These are phyloP conservation scores for Salvelinus alpinus DNA, from an alignment of 2,113 vertebrate species.

Conservation along the genomic window DNA sequence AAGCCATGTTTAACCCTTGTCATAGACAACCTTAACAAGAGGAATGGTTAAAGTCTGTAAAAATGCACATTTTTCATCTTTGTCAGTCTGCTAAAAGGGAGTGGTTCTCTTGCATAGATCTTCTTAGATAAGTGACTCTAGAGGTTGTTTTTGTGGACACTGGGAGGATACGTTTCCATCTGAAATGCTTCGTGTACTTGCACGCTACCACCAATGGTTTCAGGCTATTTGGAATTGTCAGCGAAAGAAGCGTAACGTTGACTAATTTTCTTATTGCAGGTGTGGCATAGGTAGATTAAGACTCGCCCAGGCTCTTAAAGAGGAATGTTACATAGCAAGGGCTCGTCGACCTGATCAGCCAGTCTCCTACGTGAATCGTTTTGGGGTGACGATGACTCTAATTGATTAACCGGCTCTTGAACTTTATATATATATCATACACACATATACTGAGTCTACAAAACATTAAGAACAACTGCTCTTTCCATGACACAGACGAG, in stretches of 20 bases:
- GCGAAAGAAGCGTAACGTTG: background rate
- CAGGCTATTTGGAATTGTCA: background rate
- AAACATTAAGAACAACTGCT: no score
- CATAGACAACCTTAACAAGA: background rate
- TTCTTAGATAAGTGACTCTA: background rate
- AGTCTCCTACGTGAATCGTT: conserved; percentile 19
- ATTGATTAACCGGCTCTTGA: conserved; percentile 26
- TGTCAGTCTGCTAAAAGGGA: background rate
- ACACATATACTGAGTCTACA: background rate
- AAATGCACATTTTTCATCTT: background rate
- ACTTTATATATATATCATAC: background rate
- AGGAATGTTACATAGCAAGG: conserved; percentile 56
- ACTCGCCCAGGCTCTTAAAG: background rate
- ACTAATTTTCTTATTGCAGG: conserved; percentile 26
- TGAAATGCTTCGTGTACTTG: background rate
- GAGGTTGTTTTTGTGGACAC: background rate
- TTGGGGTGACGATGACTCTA: conserved; percentile 4
- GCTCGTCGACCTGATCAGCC: conserved; percentile 46
- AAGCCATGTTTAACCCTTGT: background rate
- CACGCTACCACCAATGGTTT: background rate
- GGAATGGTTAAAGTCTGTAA: no score
- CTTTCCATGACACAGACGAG: no score
- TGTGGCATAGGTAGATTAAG: conserved; percentile 23
- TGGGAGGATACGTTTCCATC: background rate
- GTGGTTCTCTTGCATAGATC: no score